Conservation (phyloP, 1,140 invertebrate genomes). For the Andrena cerasifolii region DNA sequence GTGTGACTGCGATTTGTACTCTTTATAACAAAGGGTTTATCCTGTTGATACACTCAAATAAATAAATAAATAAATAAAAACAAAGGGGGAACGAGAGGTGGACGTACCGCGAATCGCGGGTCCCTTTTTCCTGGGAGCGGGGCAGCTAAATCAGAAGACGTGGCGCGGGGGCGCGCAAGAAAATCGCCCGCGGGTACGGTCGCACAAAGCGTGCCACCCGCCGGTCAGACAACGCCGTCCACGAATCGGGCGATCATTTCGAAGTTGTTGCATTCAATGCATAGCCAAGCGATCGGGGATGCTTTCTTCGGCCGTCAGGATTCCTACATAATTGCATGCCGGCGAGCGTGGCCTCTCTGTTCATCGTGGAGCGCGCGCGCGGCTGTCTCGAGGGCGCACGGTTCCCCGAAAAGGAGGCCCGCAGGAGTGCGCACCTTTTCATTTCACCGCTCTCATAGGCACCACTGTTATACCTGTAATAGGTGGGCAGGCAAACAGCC, state of each 20-base stretch:
- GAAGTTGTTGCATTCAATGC: slow-evolving; percentile 48
- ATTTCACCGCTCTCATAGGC: slow-evolving; percentile 63
- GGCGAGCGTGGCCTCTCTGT: slow-evolving; percentile 34
- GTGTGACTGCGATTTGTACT: too few relatives aligned
- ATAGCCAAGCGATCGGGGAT: slow-evolving; percentile 48
- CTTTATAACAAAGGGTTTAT: too few relatives aligned
- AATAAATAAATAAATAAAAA: too few relatives aligned
- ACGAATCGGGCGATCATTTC: slow-evolving; percentile 14
- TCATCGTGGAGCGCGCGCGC: slow-evolving; percentile 34
- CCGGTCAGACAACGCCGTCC: neutral
- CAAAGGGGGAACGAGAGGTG: neutral
- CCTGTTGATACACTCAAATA: too few relatives aligned
- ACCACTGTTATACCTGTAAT: slow-evolving; percentile 58
- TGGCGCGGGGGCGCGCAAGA: neutral
- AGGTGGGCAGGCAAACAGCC: slow-evolving; percentile 52
- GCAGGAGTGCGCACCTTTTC: slow-evolving; percentile 61
- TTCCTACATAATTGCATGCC: slow-evolving; percentile 64
- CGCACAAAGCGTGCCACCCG: neutral
- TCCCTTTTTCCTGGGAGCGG: slow-evolving; percentile 1
- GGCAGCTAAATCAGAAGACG: slow-evolving; percentile 11
- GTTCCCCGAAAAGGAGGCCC: slow-evolving; percentile 59
- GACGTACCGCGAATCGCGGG: neutral
- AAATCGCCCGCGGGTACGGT: slow-evolving; percentile 10
- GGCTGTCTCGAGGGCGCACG: slow-evolving; percentile 32
- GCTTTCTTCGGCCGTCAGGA: slow-evolving; percentile 63